Conservation (phyloP, 2,888 invertebrate genomes). For the Odontocerum albicorne region DNA sequence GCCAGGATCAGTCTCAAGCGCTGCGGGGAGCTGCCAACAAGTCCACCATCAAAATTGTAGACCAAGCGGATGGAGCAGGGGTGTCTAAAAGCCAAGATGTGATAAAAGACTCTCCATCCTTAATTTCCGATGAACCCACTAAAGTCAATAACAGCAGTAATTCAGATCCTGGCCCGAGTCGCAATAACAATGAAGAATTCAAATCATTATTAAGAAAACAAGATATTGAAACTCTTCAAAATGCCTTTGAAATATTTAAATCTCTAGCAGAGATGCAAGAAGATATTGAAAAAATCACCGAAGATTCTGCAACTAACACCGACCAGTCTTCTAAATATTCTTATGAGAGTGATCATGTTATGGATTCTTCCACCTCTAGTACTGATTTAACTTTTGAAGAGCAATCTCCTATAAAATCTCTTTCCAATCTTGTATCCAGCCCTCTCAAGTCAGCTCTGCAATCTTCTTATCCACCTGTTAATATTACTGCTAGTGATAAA, state of each 20-base stretch:
- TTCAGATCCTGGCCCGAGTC: neutral
- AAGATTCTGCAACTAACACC: constrained; percentile 15
- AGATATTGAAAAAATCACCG: constrained; percentile 28
- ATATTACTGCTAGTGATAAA: constrained; percentile 26
- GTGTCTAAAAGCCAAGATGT: neutral
- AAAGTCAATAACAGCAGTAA: neutral
- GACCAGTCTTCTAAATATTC: constrained; percentile 39
- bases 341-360: constrained; percentile 44
- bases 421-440: constrained; percentile 65
- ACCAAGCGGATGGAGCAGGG: neutral
- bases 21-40: constrained; percentile 4
- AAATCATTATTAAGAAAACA: constrained; percentile 33
- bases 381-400: constrained; percentile 40
- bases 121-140: constrained; percentile 1
- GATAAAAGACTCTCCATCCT: neutral
- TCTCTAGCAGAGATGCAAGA: constrained; percentile 48
- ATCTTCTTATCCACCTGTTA: constrained; percentile 44
- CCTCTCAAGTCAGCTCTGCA: constrained; percentile 46
- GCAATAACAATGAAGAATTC: constrained; percentile 18
- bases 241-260: constrained; percentile 52
- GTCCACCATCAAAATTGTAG: neutral
- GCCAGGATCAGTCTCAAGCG: neutral
- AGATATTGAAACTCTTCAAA: constrained; percentile 52
- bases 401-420: constrained; percentile 64
- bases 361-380: constrained; percentile 43